Base-by-base conservation (phyloP, 2,797 vertebrate species). In the Parambassis ranga region DNA sequence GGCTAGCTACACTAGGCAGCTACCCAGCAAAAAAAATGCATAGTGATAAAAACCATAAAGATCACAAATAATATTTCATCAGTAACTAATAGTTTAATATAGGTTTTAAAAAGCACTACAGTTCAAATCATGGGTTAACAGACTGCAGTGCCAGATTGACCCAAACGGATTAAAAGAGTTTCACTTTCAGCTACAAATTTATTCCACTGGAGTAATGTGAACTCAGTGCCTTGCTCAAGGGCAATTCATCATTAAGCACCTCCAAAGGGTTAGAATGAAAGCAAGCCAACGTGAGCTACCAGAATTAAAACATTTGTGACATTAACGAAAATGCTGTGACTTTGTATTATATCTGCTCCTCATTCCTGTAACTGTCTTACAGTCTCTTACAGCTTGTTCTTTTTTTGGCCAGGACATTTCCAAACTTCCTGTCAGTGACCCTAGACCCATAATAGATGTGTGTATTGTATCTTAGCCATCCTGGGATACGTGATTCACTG, bases 381-480 rank as follows among this genome's bases (percentile, higher is more conserved):
- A 55, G 32, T 18, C 15, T 24, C 33, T 14, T 31, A 48, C 5
- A 48, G 62, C 39, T 42, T 36, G n/a, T 38, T 80, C 53, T 78
- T 75, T 44, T 58, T 67, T 48, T 69, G 55, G 83, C 63, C 69
- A 10, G 52, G 52, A 77, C 66, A 60, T 79, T 68, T 84, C 60
- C 39, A 22, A 70, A 81, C 79, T 80, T 88, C 61, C 28, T 81
- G 70, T 60, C 69, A 18, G 66, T 79, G 71, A 91, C 83, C 33
- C 71, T 82, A 46, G 81, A 82, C 78, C 73, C 60, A 58, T 51
- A 75, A 89, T 82, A 67, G 67, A 90, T 86, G 77, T 63, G 75
- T 62, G 42, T 82, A 65, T 71, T 62, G 42, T 82, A 65, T 71
- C 87, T 93, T 92, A 90, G 87, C 83, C 81, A 81, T 80, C 68